Conservation (phyloP, 2,113 vertebrate genomes). For the Lepisosteus osseus region DNA sequence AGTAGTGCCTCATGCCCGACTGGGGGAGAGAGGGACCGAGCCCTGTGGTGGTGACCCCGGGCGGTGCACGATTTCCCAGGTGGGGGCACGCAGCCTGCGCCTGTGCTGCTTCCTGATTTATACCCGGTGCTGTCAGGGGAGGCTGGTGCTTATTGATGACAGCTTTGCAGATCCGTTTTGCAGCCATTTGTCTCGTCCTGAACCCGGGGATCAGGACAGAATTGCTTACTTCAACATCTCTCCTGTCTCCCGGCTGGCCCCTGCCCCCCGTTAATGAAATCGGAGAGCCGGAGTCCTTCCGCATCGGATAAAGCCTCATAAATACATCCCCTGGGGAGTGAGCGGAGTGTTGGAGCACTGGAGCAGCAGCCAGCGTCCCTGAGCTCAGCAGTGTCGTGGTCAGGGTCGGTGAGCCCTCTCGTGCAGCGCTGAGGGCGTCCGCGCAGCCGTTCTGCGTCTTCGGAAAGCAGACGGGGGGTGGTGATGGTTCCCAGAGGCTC, state of each 20-base stretch:
- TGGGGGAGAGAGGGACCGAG: background rate
- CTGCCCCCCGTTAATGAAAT: slow-evolving; percentile 46
- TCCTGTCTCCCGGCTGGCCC: slow-evolving; percentile 25
- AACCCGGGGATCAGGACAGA: slow-evolving; percentile 44
- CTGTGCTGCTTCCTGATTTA: slow-evolving; percentile 46
- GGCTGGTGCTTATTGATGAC: slow-evolving; percentile 55
- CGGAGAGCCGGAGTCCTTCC: slow-evolving; percentile 42
- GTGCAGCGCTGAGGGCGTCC: no score
- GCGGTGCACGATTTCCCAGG: background rate
- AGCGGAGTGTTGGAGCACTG: background rate
- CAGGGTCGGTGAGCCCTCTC: no score
- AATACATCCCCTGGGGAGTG: slow-evolving; percentile 34
- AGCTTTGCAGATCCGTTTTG: slow-evolving; percentile 41
- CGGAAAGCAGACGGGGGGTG: no score
- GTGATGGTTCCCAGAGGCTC: no score
- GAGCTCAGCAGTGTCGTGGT: no score
- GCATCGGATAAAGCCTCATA: slow-evolving; percentile 45
- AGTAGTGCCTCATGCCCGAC: no score
- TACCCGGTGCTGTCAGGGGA: slow-evolving; percentile 48
- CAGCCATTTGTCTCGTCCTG: slow-evolving; percentile 54
- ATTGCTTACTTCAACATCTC: slow-evolving; percentile 58
- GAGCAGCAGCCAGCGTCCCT: no score
- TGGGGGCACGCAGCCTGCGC: slow-evolving; percentile 10
- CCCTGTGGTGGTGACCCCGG: slow-evolving; percentile 11
- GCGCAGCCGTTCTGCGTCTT: no score